A percentile compares a stretch with the other conserved stretches of the same genome.
These are phyloP conservation scores for Heliocidaris tuberculata DNA, from an alignment of 35 echinoderm and acorn worm species.

Conservation along the genomic window DNA sequence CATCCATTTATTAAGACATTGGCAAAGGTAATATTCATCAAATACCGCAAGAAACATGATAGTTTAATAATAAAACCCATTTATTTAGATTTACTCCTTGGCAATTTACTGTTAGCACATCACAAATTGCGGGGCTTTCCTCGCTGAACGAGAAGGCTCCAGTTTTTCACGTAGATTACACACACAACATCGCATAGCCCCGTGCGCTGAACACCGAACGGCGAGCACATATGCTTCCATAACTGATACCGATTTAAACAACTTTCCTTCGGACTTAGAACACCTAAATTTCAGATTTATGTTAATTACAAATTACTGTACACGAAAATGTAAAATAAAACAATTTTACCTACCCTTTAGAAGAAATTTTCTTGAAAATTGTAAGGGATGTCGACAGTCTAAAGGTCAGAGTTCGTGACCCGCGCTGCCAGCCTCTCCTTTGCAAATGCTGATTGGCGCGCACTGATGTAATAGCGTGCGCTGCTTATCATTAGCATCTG, in stretches of 20 bases:
- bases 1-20: background rate
- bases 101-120: background rate
- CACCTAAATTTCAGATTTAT: background rate
- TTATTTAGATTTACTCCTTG: background rate
- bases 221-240: background rate
- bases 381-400: slow-evolving; percentile 48
- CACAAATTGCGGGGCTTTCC: background rate
- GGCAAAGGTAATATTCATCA: background rate
- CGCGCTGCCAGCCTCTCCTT: slow-evolving; percentile 35
- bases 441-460: slow-evolving; percentile 52
- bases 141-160: background rate
- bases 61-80: background rate
- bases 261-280: background rate
- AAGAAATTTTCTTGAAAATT: slow-evolving; percentile 53
- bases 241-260: background rate
- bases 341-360: slow-evolving; percentile 41
- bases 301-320: background rate
- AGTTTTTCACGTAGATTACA: background rate
- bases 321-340: background rate
- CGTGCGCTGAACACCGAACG: background rate
- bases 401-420: slow-evolving; percentile 76
- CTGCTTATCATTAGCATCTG: slow-evolving; percentile 49
- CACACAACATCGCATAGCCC: background rate
- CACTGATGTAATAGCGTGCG: slow-evolving; percentile 53
- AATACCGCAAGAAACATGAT: background rate